Evolutionary conservation across 2,113 vertebrate genomes (phyloP).

Genomic region (Chaetodon trifascialis): DNA sequence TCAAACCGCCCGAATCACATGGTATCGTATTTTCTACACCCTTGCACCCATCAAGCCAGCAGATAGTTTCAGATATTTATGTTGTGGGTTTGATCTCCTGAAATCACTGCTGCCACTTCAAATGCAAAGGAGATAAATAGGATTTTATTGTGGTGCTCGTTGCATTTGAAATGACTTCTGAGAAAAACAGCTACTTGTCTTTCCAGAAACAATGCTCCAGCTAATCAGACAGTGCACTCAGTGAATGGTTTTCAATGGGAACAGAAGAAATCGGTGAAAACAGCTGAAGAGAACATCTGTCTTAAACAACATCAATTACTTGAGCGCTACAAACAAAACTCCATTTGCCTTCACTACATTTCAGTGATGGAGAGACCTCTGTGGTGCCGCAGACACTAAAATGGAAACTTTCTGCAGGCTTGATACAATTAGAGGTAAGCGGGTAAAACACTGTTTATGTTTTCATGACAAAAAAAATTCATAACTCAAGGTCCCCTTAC

Average conservation of each 20-base stretch:
- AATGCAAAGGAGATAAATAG: not conserved
- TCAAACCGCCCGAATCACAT: slow-evolving; percentile 34
- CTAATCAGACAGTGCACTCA: not conserved
- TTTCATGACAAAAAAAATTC: not conserved
- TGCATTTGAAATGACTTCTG: not conserved
- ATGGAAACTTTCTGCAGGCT: not conserved
- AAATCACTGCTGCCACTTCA: not conserved
- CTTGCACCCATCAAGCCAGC: not conserved
- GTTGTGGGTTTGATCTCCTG: not conserved
- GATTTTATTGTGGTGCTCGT: not conserved
- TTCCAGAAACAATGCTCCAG: not conserved
- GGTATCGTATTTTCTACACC: not conserved
- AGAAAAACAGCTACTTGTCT: not conserved
- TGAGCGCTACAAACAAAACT: not conserved
- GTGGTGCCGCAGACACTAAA: not conserved
- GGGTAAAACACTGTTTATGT: not conserved
- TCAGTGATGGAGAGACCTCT: not conserved
- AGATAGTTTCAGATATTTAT: not conserved
- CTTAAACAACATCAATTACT: not conserved
- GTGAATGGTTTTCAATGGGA: slow-evolving; percentile 2
- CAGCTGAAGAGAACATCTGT: not conserved
- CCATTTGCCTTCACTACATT: not conserved
- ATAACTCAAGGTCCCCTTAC: not conserved
- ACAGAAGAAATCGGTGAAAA: not conserved
- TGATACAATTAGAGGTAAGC: not conserved